These are phyloP conservation scores for Gryllus longicercus DNA, from an alignment of 2,888 invertebrate species.

Conservation along the genomic window DNA sequence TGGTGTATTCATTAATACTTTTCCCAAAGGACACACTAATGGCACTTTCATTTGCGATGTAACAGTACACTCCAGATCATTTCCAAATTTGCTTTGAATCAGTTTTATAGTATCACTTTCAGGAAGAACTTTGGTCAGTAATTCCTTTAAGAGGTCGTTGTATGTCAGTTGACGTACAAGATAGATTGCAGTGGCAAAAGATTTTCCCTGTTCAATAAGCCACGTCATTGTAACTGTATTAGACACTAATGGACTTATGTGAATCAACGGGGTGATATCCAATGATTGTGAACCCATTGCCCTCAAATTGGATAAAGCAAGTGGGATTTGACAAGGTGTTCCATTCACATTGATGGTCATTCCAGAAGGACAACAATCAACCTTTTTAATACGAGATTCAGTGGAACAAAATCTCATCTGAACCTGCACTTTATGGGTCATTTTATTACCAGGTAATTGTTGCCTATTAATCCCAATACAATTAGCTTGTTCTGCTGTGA, in stretches of 20 bases:
- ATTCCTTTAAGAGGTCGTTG: conserved; percentile 71
- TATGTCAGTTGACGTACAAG: conserved; percentile 85
- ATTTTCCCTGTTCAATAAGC: conserved; percentile 33
- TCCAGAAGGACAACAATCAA: conserved; percentile 91
- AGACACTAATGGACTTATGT: conserved; percentile 77
- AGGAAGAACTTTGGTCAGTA: conserved; percentile 82
- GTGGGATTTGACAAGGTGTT: conserved; percentile 94
- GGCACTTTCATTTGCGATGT: conserved; percentile 92
- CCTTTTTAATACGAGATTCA: conserved; percentile 88
- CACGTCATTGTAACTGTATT: conserved; percentile 62
- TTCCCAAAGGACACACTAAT: conserved; percentile 89
- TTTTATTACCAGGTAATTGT: conserved; percentile 55
- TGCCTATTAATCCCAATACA: conserved; percentile 82
- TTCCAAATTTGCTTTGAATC: conserved; percentile 87
- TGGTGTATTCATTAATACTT: conserved; percentile 85
- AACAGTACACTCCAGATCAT: conserved; percentile 91
- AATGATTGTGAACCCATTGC: conserved; percentile 96
- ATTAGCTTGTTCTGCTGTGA: conserved; percentile 89
- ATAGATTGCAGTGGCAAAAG: conserved; percentile 78
- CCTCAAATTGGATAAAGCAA: conserved; percentile 94
- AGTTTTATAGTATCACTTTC: conserved; percentile 86
- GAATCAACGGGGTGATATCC: conserved; percentile 85
- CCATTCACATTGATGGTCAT: conserved; percentile 90
- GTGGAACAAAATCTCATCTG: conserved; percentile 89
- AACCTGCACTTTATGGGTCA: conserved; percentile 71